A percentile compares a stretch with the other conserved stretches of the same genome.
phyloP scores from a whole-genome alignment of 2,888 invertebrate species.

The Megaustenia siamemsis region DNA sequence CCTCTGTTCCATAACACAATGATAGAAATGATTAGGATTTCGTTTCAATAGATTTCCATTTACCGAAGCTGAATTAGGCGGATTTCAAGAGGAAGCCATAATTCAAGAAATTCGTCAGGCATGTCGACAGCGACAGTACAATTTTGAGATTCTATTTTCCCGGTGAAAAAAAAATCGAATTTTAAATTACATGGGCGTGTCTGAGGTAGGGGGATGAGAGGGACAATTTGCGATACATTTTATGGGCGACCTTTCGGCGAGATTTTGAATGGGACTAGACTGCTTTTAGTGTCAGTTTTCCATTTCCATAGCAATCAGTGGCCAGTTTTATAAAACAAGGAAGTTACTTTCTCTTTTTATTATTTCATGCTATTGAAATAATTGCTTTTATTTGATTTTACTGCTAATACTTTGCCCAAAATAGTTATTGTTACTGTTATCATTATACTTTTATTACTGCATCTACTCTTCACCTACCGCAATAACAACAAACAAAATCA shows the following conservation, averaged over 20 bases:
- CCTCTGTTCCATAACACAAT: no score
- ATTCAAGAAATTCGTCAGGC: neutral
- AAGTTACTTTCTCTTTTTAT: neutral
- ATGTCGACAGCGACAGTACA: neutral
- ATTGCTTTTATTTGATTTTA: neutral
- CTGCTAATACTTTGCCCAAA: neutral
- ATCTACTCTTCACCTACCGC: no score
- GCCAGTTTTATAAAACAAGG: neutral
- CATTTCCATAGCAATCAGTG: neutral
- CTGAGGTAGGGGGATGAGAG: neutral
- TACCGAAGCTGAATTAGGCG: neutral
- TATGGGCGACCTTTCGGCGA: neutral
- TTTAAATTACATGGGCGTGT: constrained; percentile 9
- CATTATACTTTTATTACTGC: neutral
- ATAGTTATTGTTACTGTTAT: neutral
- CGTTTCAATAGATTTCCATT: no score
- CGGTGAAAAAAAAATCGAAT: neutral
- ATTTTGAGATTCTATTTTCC: neutral
- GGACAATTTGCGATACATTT: neutral
- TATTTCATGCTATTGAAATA: neutral
- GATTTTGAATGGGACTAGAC: neutral
- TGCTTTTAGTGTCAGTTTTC: neutral
- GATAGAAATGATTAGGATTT: no score
- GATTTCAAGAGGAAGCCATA: neutral
- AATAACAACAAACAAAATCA: no score